Conservation (phyloP, 2,888 invertebrate species). For the Apotomis betuletana region DNA sequence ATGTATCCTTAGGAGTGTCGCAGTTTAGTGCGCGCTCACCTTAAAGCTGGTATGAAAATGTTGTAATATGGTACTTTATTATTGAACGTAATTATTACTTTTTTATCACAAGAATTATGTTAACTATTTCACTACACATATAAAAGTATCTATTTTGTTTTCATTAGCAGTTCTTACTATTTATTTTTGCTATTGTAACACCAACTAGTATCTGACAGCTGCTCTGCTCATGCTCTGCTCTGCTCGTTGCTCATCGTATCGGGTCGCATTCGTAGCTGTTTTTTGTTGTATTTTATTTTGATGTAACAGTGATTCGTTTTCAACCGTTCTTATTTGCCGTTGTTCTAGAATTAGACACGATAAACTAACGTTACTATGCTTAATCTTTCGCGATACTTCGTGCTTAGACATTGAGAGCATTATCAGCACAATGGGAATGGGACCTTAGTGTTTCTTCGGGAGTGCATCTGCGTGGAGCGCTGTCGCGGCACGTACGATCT, state of each 20-base stretch:
- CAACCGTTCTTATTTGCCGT: slow-evolving; percentile 42
- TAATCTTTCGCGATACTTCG: background rate
- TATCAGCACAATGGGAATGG: slow-evolving; percentile 56
- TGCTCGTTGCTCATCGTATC: slow-evolving; percentile 46
- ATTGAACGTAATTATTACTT: no score
- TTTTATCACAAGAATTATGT: no score
- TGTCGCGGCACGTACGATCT: slow-evolving; percentile 59
- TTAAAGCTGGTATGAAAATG: no score
- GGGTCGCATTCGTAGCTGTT: slow-evolving; percentile 44
- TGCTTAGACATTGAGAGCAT: slow-evolving; percentile 25
- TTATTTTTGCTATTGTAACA: slow-evolving; percentile 26
- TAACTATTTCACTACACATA: no score
- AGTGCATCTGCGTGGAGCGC: slow-evolving; percentile 63
- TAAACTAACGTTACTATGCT: slow-evolving; percentile 11
- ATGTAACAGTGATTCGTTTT: slow-evolving; percentile 50
- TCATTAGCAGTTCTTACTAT: background rate
- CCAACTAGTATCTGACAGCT: slow-evolving; percentile 45
- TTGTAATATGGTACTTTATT: no score
- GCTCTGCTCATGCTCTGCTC: slow-evolving; percentile 36
- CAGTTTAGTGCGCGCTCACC: no score
- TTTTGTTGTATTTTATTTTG: slow-evolving; percentile 53
- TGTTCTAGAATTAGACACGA: slow-evolving; percentile 9
- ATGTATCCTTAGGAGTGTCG: no score
- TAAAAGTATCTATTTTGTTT: background rate
- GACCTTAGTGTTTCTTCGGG: slow-evolving; percentile 57